A percentile compares a stretch with the other conserved stretches of the same genome.
These are phyloP conservation scores for Ommatoiulus sabulosus DNA, from an alignment of 2,888 invertebrate species.

Conservation along the genomic window DNA sequence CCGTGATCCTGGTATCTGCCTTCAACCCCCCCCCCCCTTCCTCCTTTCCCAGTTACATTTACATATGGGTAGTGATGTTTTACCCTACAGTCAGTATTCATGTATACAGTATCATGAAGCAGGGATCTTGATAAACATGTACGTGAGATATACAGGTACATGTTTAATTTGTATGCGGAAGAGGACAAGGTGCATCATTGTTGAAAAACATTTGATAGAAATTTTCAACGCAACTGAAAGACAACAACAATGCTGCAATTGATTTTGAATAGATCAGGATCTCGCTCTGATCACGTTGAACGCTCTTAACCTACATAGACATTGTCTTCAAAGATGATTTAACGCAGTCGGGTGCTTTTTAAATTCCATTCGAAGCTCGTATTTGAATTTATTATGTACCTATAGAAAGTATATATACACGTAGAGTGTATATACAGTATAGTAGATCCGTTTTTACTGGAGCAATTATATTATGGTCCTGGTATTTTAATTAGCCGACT, in stretches of 20 bases:
- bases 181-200: not conserved
- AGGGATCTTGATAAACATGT: too few relatives aligned
- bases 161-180: not conserved
- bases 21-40: too few relatives aligned
- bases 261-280: not conserved
- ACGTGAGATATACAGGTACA: not conserved
- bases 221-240: not conserved
- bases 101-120: too few relatives aligned
- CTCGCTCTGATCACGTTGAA: not conserved
- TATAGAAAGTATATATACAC: not conserved
- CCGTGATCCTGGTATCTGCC: too few relatives aligned
- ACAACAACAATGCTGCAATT: not conserved
- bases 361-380: not conserved
- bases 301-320: not conserved
- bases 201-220: not conserved
- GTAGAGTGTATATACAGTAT: too few relatives aligned
- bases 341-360: not conserved
- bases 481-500: slow-evolving; percentile 29
- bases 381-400: not conserved
- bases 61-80: too few relatives aligned
- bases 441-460: not conserved
- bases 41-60: too few relatives aligned
- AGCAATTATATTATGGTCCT: not conserved
- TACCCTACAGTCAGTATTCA: too few relatives aligned
- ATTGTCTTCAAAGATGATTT: not conserved